phyloP scores from a whole-genome alignment of 2,888 invertebrate species.

The Hydrotaea cyrtoneurina region DNA sequence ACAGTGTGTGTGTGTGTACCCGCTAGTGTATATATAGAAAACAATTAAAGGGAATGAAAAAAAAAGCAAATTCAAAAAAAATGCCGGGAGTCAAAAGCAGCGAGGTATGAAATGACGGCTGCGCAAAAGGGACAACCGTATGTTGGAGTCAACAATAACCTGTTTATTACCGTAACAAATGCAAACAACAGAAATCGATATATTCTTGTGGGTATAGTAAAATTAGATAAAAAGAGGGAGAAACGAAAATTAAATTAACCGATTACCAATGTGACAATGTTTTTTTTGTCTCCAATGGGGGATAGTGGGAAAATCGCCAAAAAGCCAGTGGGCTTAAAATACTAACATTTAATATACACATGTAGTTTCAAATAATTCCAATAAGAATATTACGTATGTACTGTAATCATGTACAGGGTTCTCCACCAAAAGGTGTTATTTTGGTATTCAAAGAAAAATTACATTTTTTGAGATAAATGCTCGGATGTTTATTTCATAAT shows the following conservation, averaged over 20 bases:
- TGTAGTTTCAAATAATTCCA: too few species aligned
- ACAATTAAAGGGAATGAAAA: constrained; percentile 39
- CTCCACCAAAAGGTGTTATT: too few species aligned
- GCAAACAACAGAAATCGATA: constrained; percentile 62
- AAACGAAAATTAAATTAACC: constrained; percentile 25
- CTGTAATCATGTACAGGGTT: too few species aligned
- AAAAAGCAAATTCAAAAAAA: constrained; percentile 39
- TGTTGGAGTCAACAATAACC: constrained; percentile 16
- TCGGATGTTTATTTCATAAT: too few species aligned
- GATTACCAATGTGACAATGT: constrained; percentile 6
- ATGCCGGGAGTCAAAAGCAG: constrained; percentile 61
- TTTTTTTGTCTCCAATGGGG: neutral
- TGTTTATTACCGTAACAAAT: constrained; percentile 38
- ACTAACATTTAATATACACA: too few species aligned
- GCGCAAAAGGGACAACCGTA: constrained; percentile 31
- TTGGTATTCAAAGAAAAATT: too few species aligned
- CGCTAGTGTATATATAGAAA: constrained; percentile 25
- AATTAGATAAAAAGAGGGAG: constrained; percentile 40
- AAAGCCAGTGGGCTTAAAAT: too few species aligned
- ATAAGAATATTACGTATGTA: too few species aligned
- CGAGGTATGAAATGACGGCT: neutral
- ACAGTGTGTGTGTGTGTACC: neutral
- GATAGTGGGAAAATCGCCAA: neutral
- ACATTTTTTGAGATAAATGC: too few species aligned
- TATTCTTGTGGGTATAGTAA: constrained; percentile 33